Conservation (phyloP, 2,113 vertebrate genomes). For the Rhinoderma darwinii region DNA sequence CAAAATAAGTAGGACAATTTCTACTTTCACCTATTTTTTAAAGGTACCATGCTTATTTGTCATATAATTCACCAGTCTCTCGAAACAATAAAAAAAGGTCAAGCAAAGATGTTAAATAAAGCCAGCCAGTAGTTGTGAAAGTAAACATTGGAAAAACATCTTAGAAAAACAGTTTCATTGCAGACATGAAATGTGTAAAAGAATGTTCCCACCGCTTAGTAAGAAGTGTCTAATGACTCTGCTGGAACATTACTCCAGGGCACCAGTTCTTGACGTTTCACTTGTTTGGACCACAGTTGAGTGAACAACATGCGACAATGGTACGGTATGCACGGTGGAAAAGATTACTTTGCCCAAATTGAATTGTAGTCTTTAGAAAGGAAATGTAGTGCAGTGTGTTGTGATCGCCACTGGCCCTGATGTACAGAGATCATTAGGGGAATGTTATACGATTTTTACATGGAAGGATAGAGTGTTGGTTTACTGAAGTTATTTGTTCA, state of each 20-base stretch:
- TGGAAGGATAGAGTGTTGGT: too few relatives aligned
- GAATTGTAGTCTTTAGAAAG: neutral
- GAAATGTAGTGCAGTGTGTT: neutral
- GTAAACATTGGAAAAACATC: slow-evolving; percentile 6
- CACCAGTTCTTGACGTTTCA: slow-evolving; percentile 29
- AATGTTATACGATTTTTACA: neutral
- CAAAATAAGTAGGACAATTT: slow-evolving; percentile 19
- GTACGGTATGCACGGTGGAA: neutral
- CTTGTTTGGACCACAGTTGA: neutral
- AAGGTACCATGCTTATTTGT: neutral
- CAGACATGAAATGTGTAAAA: slow-evolving; percentile 30
- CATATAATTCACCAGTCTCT: neutral
- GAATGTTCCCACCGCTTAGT: slow-evolving; percentile 34
- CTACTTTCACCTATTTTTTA: neutral
- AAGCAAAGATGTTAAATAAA: slow-evolving; percentile 34
- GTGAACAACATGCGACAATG: slow-evolving; percentile 17
- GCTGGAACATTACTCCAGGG: slow-evolving; percentile 16
- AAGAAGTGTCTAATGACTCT: slow-evolving; percentile 40
- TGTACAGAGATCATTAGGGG: neutral
- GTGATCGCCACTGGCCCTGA: neutral
- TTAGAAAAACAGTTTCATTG: slow-evolving; percentile 26
- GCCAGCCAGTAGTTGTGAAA: neutral
- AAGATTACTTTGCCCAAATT: neutral
- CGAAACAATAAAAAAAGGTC: slow-evolving; percentile 16
- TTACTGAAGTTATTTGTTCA: too few relatives aligned